Evolutionary conservation across 2,113 vertebrate genomes (phyloP).

Genomic region (Brienomyrus brachyistius): DNA sequence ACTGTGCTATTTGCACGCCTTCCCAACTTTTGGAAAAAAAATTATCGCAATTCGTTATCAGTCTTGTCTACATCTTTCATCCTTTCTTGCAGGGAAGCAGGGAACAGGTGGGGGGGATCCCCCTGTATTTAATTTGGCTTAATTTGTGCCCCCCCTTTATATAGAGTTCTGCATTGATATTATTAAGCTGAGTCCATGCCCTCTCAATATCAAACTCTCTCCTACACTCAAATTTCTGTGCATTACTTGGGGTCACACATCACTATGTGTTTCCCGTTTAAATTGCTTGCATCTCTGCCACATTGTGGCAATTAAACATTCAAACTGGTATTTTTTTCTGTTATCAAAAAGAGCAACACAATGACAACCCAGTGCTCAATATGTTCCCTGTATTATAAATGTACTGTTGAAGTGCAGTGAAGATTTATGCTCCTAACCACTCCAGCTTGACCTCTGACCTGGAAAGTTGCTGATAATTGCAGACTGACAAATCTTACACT

Average conservation of each 20-base stretch:
- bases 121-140: background rate
- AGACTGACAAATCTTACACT: background rate
- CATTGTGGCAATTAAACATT: background rate
- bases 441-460: background rate
- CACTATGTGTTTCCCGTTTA: background rate
- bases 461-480: background rate
- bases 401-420: background rate
- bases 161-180: background rate
- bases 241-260: background rate
- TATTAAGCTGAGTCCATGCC: background rate
- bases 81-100: background rate
- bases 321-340: background rate
- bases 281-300: background rate
- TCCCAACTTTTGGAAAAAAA: background rate
- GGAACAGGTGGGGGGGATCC: background rate
- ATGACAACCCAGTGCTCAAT: background rate
- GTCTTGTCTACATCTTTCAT: background rate
- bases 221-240: background rate
- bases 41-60: background rate
- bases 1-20: background rate
- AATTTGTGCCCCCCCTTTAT: background rate
- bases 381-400: background rate
- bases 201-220: background rate
- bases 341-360: background rate
- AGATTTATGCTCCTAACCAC: background rate